Conservation (phyloP, 2,888 invertebrate genomes). For the Nephrotoma flavescens region DNA sequence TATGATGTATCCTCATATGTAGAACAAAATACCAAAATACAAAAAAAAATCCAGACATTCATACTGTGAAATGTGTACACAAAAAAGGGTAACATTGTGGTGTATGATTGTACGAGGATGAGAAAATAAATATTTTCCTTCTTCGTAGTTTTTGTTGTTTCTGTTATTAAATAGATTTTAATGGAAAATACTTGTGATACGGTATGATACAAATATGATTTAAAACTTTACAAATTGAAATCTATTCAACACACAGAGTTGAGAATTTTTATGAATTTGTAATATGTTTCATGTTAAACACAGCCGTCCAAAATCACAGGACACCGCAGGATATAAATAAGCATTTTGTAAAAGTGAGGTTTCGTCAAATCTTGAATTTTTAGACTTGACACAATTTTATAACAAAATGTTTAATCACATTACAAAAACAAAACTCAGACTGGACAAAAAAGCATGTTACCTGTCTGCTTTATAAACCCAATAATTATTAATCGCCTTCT, state of each 20-base stretch:
- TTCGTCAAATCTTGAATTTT: not conserved
- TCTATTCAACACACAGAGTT: not conserved
- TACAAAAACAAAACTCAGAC: not conserved
- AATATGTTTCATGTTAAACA: not conserved
- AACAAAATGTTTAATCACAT: too few species aligned
- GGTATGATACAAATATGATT: not conserved
- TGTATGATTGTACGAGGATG: not conserved
- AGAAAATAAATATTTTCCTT: not conserved
- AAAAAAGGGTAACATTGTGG: not conserved
- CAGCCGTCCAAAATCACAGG: not conserved
- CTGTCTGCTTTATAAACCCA: not conserved
- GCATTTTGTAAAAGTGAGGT: not conserved
- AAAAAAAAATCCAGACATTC: not conserved
- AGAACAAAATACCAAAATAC: not conserved
- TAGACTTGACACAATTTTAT: too few species aligned
- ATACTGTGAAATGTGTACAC: not conserved
- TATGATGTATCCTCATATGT: not conserved
- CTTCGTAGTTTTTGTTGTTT: not conserved
- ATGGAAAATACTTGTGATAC: not conserved
- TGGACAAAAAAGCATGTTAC: not conserved
- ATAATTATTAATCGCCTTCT: not conserved
- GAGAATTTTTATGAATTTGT: not conserved
- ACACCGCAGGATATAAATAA: not conserved
- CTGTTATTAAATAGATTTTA: not conserved
- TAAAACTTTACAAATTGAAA: not conserved